Conservation (phyloP, 2,888 invertebrate species). For the Biston betularia region DNA sequence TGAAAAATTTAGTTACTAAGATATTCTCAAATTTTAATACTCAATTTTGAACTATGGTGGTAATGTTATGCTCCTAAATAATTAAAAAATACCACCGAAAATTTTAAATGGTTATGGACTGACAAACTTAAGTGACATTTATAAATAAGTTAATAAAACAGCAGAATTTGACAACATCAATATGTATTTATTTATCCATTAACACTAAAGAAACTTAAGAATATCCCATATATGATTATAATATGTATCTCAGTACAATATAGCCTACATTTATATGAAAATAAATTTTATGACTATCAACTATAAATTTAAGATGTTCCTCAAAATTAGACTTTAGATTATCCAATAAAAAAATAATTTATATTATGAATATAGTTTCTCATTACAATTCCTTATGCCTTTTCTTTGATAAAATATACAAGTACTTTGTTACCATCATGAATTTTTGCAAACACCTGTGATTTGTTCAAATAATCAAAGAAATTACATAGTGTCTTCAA, state of each 20-base stretch:
- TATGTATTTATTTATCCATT: constrained; percentile 13
- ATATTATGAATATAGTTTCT: too few species aligned
- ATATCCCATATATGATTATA: background rate
- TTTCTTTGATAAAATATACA: too few species aligned
- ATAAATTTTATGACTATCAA: background rate
- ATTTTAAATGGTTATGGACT: background rate
- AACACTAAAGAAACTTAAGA: background rate
- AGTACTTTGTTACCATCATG: too few species aligned
- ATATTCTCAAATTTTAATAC: background rate
- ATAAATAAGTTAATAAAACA: background rate
- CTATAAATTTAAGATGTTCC: too few species aligned
- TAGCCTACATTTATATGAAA: background rate
- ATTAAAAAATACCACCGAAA: constrained; percentile 1
- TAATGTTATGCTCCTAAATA: background rate
- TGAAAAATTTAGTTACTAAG: background rate
- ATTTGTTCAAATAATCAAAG: too few species aligned
- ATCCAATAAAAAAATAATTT: too few species aligned
- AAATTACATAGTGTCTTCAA: too few species aligned
- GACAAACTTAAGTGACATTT: too few species aligned
- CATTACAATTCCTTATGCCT: too few species aligned
- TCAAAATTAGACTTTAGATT: too few species aligned
- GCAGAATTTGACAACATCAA: constrained; percentile 2
- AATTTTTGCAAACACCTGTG: too few species aligned
- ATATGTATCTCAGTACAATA: too few species aligned
- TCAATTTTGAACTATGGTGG: background rate